Base-by-base conservation (phyloP, 92 coral and sea anemone genomes). In the Anthopleura xanthogrammica region DNA sequence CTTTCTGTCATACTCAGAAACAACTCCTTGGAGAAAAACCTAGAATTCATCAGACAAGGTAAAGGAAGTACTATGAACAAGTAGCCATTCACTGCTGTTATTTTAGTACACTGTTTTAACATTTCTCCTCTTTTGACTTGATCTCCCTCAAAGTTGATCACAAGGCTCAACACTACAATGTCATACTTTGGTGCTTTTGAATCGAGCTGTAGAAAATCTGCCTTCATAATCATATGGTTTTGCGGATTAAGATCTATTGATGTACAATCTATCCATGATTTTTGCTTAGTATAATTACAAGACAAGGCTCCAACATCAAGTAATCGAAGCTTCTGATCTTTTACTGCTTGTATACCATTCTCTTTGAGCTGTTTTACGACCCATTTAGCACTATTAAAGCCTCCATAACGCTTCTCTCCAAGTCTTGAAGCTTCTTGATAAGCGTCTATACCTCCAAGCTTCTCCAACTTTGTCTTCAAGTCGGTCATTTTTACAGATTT, bases 261-360 rank as follows among this genome's bases (percentile, higher is more conserved):
- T 46, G 92, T 88, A 55, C 94, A 91, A 60, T 91, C 83, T 57
- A 91, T 88, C 94, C 94, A 91, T 50, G 86, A 64, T 7, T 7
- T 12, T 24, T 87, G 81, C 42, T 88, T 91, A 11, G 64, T 81
- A 60, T 91, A 91, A 81, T 91, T 91, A 43, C 84, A 76, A 11
- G 82, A 87, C 4, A 91, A 80, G n/a, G 94, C 94, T 1, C 94
- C 94, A 17, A 91, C 94, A 79, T 91, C 94, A 41, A 91, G 92
- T n/a, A 91, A 64, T 41, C 42, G 81, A n/a, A 91, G 60, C 57
- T 76, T 90, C 17, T 60, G 36, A 48, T 42, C 36, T 3, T 54
- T 57, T 52, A 0, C 48, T 22, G 75, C 68, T 7, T 64, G 83
- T 39, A 86, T 75, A 23, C 83, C 60, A 19, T 80, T 74, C 9